Percentiles rank a stretch among this genome's conserved stretches.
Conservation (phyloP, 1,140 invertebrate genomes). For the Drosophila funebris region DNA sequence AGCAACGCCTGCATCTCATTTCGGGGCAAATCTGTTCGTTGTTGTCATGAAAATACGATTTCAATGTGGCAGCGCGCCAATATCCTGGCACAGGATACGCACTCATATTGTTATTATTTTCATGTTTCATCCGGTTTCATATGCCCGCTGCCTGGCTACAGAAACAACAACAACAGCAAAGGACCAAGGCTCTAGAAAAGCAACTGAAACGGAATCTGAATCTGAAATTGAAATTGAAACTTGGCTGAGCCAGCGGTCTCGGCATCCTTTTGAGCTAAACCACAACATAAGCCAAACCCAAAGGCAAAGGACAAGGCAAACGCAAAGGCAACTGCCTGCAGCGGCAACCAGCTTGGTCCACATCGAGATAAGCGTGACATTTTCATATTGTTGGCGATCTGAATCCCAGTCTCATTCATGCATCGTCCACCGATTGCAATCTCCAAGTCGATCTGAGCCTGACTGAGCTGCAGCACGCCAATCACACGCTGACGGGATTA, state of each 20-base stretch:
- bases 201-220: constrained; percentile 7
- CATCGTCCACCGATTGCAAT: constrained; percentile 38
- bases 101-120: constrained; percentile 74
- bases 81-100: constrained; percentile 79
- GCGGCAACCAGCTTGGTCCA: neutral
- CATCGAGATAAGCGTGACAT: constrained; percentile 79
- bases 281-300: constrained; percentile 55
- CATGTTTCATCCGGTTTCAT: constrained; percentile 74
- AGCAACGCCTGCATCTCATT: constrained; percentile 74
- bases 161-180: constrained; percentile 46
- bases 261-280: constrained; percentile 61
- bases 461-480: constrained; percentile 56
- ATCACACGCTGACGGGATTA: constrained; percentile 78
- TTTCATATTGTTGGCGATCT: constrained; percentile 74
- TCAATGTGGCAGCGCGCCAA: constrained; percentile 51
- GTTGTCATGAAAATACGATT: constrained; percentile 50
- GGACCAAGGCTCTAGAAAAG: constrained; percentile 5
- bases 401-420: constrained; percentile 42
- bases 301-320: constrained; percentile 30
- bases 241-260: constrained; percentile 37
- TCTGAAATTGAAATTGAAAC: constrained; percentile 40
- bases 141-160: constrained; percentile 60
- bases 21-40: constrained; percentile 47
- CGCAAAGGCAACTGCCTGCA: constrained; percentile 11
- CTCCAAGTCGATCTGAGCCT: constrained; percentile 19